Evolutionary conservation across 2,113 vertebrate species (phyloP), one percentile per base, ranked within the genome.

Genomic region (Phoenicopterus ruber): DNA sequence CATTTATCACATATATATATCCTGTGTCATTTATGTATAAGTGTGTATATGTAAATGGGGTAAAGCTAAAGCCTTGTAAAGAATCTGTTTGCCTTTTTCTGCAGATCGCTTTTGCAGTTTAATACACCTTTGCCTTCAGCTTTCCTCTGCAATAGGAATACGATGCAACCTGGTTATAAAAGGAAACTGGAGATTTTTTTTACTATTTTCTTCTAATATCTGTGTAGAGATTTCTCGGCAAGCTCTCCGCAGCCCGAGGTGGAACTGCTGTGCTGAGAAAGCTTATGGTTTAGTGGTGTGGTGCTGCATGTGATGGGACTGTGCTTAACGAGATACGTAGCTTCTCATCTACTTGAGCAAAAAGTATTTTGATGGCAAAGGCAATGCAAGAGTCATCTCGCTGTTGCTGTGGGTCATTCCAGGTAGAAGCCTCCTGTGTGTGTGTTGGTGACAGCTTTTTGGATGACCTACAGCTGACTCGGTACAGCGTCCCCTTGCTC

Each of bases 331-430:
- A 6, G 26, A 10, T 17, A 14, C 26, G 2, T 4, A 19, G 49
- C 59, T 86, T 36, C 62, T n/a, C n/a, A 1, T 44, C 65, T 18
- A 1, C 40, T 69, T 79, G 28, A 74, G 77, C 13, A 38, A 46
- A 62, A 22, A 47, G 20, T 22, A 1, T 15, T 42, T 36, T 12
- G 17, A 13, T 52, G 49, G 42, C 9, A 11, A 12, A 49, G 76
- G 13, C 29, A 1, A 1, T 3, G 17, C 14, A 12, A 4, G 54
- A 44, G 57, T 50, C 65, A 7, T 22, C 38, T 67, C 66, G 0
- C 26, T 47, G 70, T 0, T 11, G 12, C 4, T 42, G 65, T 28
- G 71, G 62, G 44, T 61, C 1, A 0, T 40, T 59, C 34, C 7
- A 25, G 91, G 78, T 86, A 36, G 16, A 66, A 72, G 54, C 40